phyloP scores from a whole-genome alignment of 1,140 invertebrate species.

The Scaptodrosophila lebanonensis region DNA sequence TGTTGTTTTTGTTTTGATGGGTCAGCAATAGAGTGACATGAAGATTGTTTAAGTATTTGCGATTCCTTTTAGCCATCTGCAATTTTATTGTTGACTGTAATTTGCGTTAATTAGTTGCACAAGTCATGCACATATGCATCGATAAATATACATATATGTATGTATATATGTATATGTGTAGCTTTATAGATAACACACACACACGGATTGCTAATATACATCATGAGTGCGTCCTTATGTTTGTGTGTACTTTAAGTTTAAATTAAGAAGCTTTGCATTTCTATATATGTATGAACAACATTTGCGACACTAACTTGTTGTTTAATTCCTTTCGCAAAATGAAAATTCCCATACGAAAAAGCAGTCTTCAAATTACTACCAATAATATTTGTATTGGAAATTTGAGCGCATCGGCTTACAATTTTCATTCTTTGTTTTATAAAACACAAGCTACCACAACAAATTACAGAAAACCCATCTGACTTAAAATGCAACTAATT shows the following conservation, averaged over 20 bases:
- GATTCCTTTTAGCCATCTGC: too few species aligned
- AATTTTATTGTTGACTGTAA: too few species aligned
- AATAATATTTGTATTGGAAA: too few species aligned
- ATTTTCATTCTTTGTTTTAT: background rate
- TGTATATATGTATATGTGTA: constrained; percentile 4
- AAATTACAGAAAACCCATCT: background rate
- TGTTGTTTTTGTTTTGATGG: constrained; percentile 8
- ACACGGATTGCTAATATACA: constrained; percentile 4
- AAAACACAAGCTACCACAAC: background rate
- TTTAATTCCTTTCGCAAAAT: too few species aligned
- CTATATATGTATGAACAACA: too few species aligned
- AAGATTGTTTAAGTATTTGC: background rate
- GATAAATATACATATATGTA: background rate
- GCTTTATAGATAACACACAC: constrained; percentile 17
- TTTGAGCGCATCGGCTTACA: too few species aligned
- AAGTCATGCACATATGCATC: constrained; percentile 14
- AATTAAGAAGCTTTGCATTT: too few species aligned
- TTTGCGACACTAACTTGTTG: too few species aligned
- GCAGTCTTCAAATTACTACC: too few species aligned
- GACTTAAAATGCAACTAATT: background rate
- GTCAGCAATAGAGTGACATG: constrained; percentile 32
- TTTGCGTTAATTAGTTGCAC: constrained; percentile 3
- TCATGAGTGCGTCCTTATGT: too few species aligned
- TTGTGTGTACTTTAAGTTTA: too few species aligned
- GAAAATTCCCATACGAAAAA: too few species aligned